These are phyloP conservation scores for Platanista minor DNA, from an alignment of 2,113 vertebrate species.

Conservation along the genomic window DNA sequence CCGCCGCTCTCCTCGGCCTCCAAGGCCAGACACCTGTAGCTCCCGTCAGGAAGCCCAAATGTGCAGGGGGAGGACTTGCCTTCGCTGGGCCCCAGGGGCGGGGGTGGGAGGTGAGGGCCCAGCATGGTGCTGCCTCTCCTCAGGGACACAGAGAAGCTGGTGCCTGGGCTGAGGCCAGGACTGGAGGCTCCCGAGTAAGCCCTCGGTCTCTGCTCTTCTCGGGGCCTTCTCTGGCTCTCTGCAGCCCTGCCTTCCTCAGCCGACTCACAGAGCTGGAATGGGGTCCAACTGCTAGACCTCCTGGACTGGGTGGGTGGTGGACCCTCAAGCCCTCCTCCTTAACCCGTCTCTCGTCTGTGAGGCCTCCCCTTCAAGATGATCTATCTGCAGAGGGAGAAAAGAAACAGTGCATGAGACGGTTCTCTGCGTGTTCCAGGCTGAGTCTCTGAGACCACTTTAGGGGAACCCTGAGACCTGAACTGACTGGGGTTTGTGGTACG, in stretches of 20 bases:
- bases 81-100: neutral
- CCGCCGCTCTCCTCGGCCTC: slow-evolving; percentile 57
- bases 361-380: neutral
- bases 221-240: neutral
- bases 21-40: slow-evolving; percentile 56
- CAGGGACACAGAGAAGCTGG: rapidly evolving
- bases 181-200: neutral
- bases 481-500: neutral
- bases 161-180: too few relatives aligned
- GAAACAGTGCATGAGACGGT: neutral
- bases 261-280: neutral
- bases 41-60: slow-evolving; percentile 53
- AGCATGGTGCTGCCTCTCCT: slow-evolving; percentile 63
- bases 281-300: neutral
- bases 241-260: neutral
- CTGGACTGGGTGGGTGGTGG: neutral
- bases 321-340: neutral
- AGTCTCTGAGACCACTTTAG: neutral
- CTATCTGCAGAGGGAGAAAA: neutral
- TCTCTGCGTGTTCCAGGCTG: neutral
- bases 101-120: slow-evolving; percentile 60
- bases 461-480: neutral
- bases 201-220: neutral
- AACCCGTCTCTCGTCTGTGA: neutral
- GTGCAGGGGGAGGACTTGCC: neutral